A percentile compares a stretch with the other conserved stretches of the same genome.
These are phyloP conservation scores for Drosophila orena DNA, from an alignment of 1,140 invertebrate genomes.

Conservation along the genomic window DNA sequence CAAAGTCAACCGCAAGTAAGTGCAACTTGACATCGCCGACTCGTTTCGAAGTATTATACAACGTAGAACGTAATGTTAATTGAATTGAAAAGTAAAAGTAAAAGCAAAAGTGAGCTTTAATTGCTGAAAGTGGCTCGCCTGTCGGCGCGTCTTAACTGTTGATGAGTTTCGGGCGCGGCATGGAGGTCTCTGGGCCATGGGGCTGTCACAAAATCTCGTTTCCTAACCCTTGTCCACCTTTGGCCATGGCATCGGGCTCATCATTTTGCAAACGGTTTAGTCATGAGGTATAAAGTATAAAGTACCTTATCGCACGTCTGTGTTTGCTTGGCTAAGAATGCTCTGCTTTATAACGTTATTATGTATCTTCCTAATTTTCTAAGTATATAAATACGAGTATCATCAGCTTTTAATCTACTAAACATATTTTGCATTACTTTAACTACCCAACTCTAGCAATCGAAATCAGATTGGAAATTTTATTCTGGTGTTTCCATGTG, in stretches of 20 bases:
- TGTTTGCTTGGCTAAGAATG: slow-evolving; percentile 3
- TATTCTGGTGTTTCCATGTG: background rate
- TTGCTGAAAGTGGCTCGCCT: slow-evolving; percentile 55
- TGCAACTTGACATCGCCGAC: slow-evolving; percentile 13
- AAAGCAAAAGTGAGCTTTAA: slow-evolving; percentile 61
- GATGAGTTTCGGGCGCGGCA: slow-evolving; percentile 15
- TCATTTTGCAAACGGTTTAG: slow-evolving; percentile 1
- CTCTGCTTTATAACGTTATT: background rate
- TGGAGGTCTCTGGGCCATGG: slow-evolving; percentile 5
- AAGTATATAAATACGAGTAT: too few species aligned
- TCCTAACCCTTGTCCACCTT: slow-evolving; percentile 12
- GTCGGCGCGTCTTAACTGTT: slow-evolving; percentile 33
- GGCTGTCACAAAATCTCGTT: slow-evolving; percentile 8
- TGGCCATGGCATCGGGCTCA: background rate
- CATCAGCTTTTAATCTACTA: too few species aligned
- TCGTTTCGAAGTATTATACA: slow-evolving; percentile 2
- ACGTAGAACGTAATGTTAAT: slow-evolving; percentile 44
- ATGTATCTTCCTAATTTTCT: slow-evolving; percentile 3
- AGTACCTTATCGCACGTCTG: slow-evolving; percentile 9
- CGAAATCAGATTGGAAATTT: background rate
- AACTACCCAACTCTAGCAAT: background rate
- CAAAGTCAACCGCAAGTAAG: slow-evolving; percentile 13
- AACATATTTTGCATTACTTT: background rate
- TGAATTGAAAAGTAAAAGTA: slow-evolving; percentile 57
- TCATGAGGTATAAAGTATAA: background rate